These are phyloP conservation scores for Hypsibius dujardini DNA, from an alignment of 1,140 invertebrate species.

Conservation along the genomic window DNA sequence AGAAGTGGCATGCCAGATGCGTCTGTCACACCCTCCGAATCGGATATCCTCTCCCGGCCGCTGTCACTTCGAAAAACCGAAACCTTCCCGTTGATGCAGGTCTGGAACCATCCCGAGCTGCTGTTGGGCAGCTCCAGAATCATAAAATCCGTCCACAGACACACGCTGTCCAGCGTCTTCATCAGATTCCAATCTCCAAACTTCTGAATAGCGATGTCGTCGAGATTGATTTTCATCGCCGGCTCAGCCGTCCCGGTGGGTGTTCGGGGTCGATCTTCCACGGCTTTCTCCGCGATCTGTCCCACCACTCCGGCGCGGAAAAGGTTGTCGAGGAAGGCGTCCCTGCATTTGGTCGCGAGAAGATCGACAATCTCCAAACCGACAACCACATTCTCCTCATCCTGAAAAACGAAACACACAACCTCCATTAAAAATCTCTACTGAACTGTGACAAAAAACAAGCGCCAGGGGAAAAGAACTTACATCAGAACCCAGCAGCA, in stretches of 20 bases:
- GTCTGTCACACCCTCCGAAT: too few species aligned
- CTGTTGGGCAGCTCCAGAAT: conserved; percentile 91
- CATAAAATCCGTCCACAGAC: conserved; percentile 86
- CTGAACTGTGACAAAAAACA: not conserved
- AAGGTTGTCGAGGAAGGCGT: not conserved
- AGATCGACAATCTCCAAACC: not conserved
- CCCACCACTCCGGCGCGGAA: not conserved
- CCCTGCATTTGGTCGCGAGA: not conserved
- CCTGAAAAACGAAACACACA: not conserved
- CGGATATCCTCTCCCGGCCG: too few species aligned
- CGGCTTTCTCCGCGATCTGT: not conserved
- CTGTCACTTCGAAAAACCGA: conserved; percentile 72
- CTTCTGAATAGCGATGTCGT: not conserved
- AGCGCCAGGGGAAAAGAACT: not conserved
- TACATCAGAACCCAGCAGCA: not conserved
- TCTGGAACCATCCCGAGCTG: conserved; percentile 91
- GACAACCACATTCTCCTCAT: not conserved
- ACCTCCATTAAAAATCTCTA: too few species aligned
- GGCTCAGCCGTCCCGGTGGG: not conserved
- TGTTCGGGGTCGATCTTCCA: not conserved
- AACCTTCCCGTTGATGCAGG: conserved; percentile 86
- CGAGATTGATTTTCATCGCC: not conserved
- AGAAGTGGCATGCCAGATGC: too few species aligned
- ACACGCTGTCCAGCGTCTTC: conserved; percentile 78
- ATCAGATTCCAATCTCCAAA: conserved; percentile 75